Base-by-base conservation (phyloP, 2,888 invertebrate species). In the Xylota sylvarum region DNA sequence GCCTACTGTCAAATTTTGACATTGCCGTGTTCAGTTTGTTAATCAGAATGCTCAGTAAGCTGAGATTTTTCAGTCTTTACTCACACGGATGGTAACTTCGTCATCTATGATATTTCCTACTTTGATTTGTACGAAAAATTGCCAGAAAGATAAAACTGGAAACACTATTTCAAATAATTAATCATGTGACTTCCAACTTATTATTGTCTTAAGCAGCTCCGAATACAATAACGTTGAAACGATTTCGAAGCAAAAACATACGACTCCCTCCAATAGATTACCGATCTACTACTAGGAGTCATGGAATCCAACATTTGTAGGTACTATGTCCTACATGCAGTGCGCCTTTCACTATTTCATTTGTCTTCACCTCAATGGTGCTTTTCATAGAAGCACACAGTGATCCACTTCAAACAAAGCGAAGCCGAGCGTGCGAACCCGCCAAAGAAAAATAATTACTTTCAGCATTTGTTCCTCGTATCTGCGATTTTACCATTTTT, bases 391-490 rank as follows among this genome's bases (percentile, higher is more conserved):
- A 14, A 65, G 30, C n/a, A 43, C 17, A 43, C 10, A 55, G 14
- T 32, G 17, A 55, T 70, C 58, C 67, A 58, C 19, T 74, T 19
- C 23, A 43, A 62, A 70, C 69, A 79, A 73, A 62, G 67, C 67
- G 12, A 52, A 55, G 62, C 55, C 43, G 70, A 72, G 30, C 77
- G 72, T 62, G 78, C 46, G 50, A 84, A 64, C 73, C 35, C 19
- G 32, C 80, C 72, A 86, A 86, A 67, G 73, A 35, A 82, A 86
- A 86, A 82, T 86, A 86, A 86, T 86, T 86, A 86, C 86, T 86
- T 86, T 73, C 60, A 64, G 62, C 69, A 69, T 82, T 86, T 73
- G 82, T 73, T 82, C 79, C 17, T 19, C 40, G 62, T 74, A 48
- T 67, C 62, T 64, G 65, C 56, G 56, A 50, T 81, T 55, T 80